Evolutionary conservation across 2,888 invertebrate species (phyloP), one percentile per base, ranked within the genome.

Genomic region (Andricus curvator): DNA sequence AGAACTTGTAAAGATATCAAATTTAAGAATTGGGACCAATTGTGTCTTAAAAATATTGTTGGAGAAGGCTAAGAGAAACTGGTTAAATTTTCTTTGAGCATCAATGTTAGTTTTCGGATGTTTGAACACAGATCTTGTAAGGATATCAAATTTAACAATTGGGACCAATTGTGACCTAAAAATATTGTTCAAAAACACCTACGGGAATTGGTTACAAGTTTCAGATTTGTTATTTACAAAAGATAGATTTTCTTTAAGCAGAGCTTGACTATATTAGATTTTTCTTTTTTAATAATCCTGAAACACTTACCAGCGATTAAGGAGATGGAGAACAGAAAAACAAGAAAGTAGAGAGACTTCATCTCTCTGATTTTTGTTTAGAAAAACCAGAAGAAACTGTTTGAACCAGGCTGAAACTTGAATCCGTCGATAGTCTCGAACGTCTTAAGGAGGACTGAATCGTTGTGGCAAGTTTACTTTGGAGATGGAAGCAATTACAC

Each of bases 251-350:
- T 44, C 15, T 11, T 9, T 56, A 56, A 48, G 41, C 11, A 11
- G 44, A 44, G 3, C 44, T 44, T 15, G 44, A 13, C 15, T 13
- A 13, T 44, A 37, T 37, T 37, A 37, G 8, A 2, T n/a, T n/a
- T n/a, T n/a, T n/a, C n/a, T n/a, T n/a, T n/a, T n/a, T n/a, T n/a
- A n/a, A n/a, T n/a, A n/a, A n/a, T n/a, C 4, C 48, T 48, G 48
- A 48, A 20, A 20, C 6, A 85, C 89, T 89, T 81, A 90, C 90
- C 89, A 22, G 87, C 84, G 13, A 88, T 82, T 22, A 90, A 79
- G 8, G 86, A 83, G 25, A 89, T 51, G 22, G 85, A 78, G 13
- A 90, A 76, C 62, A 88, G 22, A 13, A 88, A 60, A 65, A 90
- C 68, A 6, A 88, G 60, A 67, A 87, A 82, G 60, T 82, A 81